phyloP scores from a whole-genome alignment of 2,113 vertebrate genomes.

The Gavia stellata region DNA sequence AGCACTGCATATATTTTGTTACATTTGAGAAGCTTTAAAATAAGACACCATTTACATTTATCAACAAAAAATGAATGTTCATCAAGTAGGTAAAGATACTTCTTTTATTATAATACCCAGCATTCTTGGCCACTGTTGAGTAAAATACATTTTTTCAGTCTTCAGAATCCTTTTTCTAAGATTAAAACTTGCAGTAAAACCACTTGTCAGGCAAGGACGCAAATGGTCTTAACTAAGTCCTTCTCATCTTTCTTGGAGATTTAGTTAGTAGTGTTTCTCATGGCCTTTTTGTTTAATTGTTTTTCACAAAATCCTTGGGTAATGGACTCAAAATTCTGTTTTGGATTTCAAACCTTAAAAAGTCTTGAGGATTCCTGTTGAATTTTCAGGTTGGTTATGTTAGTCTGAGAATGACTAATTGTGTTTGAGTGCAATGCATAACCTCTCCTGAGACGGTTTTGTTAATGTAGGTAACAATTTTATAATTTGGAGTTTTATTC shows the following conservation, averaged over 20 bases:
- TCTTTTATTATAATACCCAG: background rate
- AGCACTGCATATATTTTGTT: background rate
- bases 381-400: background rate
- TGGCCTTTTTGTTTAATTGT: no score
- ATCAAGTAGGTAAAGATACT: background rate
- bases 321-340: background rate
- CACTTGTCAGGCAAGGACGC: background rate
- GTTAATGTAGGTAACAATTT: background rate
- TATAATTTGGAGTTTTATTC: background rate
- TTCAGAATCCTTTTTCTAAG: background rate
- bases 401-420: background rate
- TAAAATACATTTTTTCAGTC: background rate
- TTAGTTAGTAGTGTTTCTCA: background rate
- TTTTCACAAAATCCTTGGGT: background rate
- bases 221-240: background rate
- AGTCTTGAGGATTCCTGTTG: background rate
- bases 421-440: background rate
- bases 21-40: background rate
- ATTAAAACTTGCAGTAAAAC: background rate
- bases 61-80: background rate
- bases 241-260: background rate
- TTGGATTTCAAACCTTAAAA: background rate
- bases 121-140: background rate
- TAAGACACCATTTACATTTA: background rate
- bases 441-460: background rate